Percentiles rank a stretch among this genome's conserved stretches.
phyloP scores from a whole-genome alignment of 2,888 invertebrate species.

The Sphecodes monilicornis region DNA sequence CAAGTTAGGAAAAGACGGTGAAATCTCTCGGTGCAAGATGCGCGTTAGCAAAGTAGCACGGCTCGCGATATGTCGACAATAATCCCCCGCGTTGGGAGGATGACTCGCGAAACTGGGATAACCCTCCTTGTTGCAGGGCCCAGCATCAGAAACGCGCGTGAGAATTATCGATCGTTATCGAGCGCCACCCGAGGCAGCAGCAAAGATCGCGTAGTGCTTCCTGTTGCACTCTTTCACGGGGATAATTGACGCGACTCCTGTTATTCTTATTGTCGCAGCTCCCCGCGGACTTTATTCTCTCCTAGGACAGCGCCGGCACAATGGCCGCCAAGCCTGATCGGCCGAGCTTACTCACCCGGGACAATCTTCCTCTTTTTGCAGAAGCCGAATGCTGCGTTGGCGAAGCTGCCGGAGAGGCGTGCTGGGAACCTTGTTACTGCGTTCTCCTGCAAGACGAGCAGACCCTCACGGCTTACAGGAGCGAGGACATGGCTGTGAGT shows the following conservation, averaged over 20 bases:
- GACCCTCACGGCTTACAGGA: slow-evolving; percentile 91
- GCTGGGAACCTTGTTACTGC: slow-evolving; percentile 93
- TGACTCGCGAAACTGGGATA: slow-evolving; percentile 13
- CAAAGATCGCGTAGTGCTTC: slow-evolving; percentile 38
- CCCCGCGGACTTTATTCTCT: slow-evolving; percentile 44
- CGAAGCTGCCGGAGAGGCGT: slow-evolving; percentile 86
- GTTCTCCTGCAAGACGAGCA: slow-evolving; percentile 91
- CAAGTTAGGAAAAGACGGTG: no score
- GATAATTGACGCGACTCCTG: slow-evolving; percentile 57
- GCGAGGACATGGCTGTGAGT: slow-evolving; percentile 93
- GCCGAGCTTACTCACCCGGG: slow-evolving; percentile 44
- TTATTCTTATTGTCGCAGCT: slow-evolving; percentile 62
- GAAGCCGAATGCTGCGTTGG: slow-evolving; percentile 85
- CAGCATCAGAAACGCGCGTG: slow-evolving; percentile 21
- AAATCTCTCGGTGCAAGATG: no score
- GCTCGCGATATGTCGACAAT: background rate
- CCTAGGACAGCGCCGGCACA: slow-evolving; percentile 37
- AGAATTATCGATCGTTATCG: slow-evolving; percentile 61
- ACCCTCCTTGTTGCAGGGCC: slow-evolving; percentile 3
- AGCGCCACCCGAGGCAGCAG: slow-evolving; percentile 10
- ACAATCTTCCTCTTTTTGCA: slow-evolving; percentile 68
- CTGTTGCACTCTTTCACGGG: slow-evolving; percentile 41
- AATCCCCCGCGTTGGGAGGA: slow-evolving; percentile 29
- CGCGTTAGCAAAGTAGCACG: background rate
- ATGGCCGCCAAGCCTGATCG: slow-evolving; percentile 32